A percentile compares a stretch with the other conserved stretches of the same genome.
Evolutionary conservation across 2,797 vertebrate genomes (phyloP).

Genomic region (Notoglanidium macrostoma): DNA sequence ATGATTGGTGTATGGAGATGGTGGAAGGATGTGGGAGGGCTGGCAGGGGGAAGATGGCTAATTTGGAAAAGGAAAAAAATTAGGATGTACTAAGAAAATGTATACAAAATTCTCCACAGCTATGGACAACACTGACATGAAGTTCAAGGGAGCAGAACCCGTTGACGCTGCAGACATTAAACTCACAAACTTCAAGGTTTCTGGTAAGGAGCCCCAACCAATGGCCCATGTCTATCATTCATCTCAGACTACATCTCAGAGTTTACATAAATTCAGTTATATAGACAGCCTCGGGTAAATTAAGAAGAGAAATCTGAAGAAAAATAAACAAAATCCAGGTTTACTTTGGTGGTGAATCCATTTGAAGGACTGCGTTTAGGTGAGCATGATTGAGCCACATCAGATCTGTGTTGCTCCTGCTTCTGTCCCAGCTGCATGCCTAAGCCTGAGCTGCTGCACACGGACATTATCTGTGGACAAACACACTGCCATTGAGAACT

Average conservation of each 20-base stretch:
- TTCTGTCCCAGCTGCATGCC: background rate
- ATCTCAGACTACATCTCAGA: background rate
- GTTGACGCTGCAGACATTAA: background rate
- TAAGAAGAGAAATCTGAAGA: background rate
- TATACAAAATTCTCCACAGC: background rate
- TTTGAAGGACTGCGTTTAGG: background rate
- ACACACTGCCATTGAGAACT: background rate
- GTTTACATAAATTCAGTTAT: background rate
- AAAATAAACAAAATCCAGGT: background rate
- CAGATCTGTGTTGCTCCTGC: constrained; percentile 2
- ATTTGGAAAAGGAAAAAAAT: constrained; percentile 3
- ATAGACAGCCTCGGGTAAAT: background rate
- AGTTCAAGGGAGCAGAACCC: background rate
- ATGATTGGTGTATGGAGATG: constrained; percentile 74
- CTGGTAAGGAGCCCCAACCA: background rate
- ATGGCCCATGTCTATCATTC: background rate
- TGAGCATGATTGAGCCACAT: background rate
- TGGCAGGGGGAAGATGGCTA: constrained; percentile 76
- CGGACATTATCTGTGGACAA: background rate
- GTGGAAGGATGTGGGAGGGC: constrained; percentile 69
- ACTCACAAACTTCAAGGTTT: background rate
- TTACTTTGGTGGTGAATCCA: constrained; percentile 10
- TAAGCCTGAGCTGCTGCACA: background rate
- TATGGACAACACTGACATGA: background rate
- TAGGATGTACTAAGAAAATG: background rate